Evolutionary conservation across 2,888 invertebrate genomes (phyloP).

Genomic region (Griposia aprilina): DNA sequence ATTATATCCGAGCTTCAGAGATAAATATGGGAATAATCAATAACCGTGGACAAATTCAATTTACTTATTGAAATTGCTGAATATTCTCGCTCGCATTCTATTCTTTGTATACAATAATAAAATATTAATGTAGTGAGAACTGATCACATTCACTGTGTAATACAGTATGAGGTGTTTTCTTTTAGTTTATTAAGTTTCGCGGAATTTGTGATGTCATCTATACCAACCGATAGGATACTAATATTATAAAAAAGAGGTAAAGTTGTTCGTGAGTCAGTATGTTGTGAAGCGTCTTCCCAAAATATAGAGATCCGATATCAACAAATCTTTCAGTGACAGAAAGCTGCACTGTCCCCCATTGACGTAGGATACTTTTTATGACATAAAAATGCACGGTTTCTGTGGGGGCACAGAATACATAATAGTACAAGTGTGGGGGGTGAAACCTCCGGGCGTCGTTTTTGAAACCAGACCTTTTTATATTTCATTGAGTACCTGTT

Average conservation of each 20-base stretch:
- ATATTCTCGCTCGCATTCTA: background rate
- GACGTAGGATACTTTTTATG: too few relatives aligned
- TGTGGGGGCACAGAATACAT: too few relatives aligned
- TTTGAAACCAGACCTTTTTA: too few relatives aligned
- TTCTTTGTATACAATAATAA: background rate
- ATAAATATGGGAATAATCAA: background rate
- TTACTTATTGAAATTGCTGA: conserved; percentile 10
- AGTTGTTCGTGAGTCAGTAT: background rate
- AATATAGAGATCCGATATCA: background rate
- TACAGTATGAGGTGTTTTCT: too few relatives aligned
- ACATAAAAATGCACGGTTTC: too few relatives aligned
- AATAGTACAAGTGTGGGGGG: too few relatives aligned
- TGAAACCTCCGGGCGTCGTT: too few relatives aligned
- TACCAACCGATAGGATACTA: background rate
- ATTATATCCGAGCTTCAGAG: background rate
- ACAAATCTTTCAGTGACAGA: too few relatives aligned
- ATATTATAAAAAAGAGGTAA: background rate
- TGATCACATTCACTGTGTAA: background rate
- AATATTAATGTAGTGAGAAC: background rate
- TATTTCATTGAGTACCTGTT: too few relatives aligned
- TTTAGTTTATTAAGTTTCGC: too few relatives aligned
- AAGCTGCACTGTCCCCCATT: too few relatives aligned
- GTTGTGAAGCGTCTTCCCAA: background rate
- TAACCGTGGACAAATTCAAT: background rate
- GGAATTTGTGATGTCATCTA: background rate